Conservation (phyloP, 2,888 invertebrate genomes). For the Corythucha ciliata region DNA sequence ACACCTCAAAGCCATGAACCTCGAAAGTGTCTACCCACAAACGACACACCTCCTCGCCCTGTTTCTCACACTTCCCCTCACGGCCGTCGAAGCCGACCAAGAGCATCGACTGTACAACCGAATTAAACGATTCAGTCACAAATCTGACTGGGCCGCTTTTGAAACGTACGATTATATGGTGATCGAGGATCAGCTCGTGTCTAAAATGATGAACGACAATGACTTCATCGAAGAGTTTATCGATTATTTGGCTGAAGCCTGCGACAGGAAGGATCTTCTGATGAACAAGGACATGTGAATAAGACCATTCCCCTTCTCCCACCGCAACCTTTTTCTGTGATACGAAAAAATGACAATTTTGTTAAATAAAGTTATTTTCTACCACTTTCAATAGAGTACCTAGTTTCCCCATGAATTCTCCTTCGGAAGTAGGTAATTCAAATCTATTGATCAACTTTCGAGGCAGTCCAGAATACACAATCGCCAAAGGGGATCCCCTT, state of each 20-base stretch:
- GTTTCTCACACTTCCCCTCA: conserved; percentile 10
- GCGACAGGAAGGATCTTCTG: too few species aligned
- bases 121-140: conserved; percentile 7
- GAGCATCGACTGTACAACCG: not conserved
- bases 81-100: not conserved
- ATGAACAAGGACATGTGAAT: too few species aligned
- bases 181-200: conserved; percentile 7
- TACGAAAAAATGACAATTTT: too few species aligned
- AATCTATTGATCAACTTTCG: too few species aligned
- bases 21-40: not conserved
- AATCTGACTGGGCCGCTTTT: not conserved
- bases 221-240: conserved; percentile 1
- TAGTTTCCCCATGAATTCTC: too few species aligned
- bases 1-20: not conserved
- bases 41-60: conserved; percentile 5
- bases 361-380: too few species aligned
- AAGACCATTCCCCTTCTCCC: too few species aligned
- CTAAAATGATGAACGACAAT: not conserved
- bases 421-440: too few species aligned
- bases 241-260: conserved; percentile 2
- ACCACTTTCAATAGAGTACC: too few species aligned
- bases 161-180: conserved; percentile 13
- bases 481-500: too few species aligned
- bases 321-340: too few species aligned
- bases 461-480: too few species aligned